Evolutionary conservation across 2,888 invertebrate species (phyloP), one percentile per base, ranked within the genome.

Genomic region (Ennomos quercinarius): DNA sequence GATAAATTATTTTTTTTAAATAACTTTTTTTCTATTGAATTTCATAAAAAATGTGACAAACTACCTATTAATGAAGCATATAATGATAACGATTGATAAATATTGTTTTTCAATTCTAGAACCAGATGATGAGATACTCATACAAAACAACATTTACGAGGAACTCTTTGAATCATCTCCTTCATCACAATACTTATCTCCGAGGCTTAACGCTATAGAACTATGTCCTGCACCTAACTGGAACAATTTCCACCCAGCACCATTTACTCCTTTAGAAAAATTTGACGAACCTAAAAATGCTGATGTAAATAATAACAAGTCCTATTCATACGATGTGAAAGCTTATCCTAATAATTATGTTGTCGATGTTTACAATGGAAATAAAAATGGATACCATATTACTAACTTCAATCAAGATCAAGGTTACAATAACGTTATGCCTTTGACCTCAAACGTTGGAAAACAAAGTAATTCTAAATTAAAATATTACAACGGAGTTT

Each of bases 101-200:
- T 37, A 38, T 38, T 10, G 12, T 8, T 37, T 47, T 47, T 10
- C 41, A 11, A 42, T 40, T 45, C 43, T 6, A 59, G 53, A 53
- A 27, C 17, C 17, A 53, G 45, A 46, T 11, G 43, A 50, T 27
- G 43, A 43, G n/a, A 51, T 63, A 1, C 9, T 55, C 6, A 53
- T 65, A 6, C 50, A 43, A 57, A 54, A 63, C 1, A 56, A 57
- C 10, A 48, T 51, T 1, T 61, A 42, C 34, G 59, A 67, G 51
- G 65, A 66, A 56, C 13, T 61, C 1, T 50, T 38, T 9, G 65
- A 67, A 57, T 38, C 48, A 6, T 8, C 39, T 9, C 37, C 34
- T 17, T 13, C 48, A 39, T 27, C 27, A 4, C 42, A 49, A 48
- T 41, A 48, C 9, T 11, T 9, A 10, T 9, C 34, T 41, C n/a